These are phyloP conservation scores for Dicentrarchus labrax DNA, from an alignment of 2,113 vertebrate genomes.

Conservation along the genomic window DNA sequence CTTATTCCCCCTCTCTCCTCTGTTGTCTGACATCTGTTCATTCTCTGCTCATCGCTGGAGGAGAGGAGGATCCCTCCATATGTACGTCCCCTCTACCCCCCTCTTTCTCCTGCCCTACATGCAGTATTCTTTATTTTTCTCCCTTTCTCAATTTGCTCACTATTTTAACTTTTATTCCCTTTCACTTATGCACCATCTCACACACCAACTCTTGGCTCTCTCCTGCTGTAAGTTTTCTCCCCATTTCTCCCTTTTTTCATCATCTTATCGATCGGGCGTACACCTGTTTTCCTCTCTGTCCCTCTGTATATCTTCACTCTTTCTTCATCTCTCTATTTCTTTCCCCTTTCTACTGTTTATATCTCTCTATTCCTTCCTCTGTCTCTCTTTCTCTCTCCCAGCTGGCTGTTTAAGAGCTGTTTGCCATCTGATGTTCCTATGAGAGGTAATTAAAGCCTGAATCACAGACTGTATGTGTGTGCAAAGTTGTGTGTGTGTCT, in stretches of 20 bases:
- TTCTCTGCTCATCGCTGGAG: slow-evolving; percentile 54
- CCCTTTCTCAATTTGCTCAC: slow-evolving; percentile 21
- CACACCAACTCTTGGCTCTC: not conserved
- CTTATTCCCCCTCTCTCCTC: slow-evolving; percentile 29
- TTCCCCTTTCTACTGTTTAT: slow-evolving; percentile 1
- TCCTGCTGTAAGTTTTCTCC: slow-evolving; percentile 14
- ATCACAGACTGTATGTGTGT: slow-evolving; percentile 65
- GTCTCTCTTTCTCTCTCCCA: slow-evolving; percentile 63
- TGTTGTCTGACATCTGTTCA: slow-evolving; percentile 68
- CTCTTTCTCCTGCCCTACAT: slow-evolving; percentile 54
- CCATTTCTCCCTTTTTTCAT: not conserved
- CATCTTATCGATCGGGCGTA: not conserved
- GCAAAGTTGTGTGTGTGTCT: slow-evolving; percentile 3
- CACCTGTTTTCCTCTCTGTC: not conserved
- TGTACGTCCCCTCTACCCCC: slow-evolving; percentile 42
- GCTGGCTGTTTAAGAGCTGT: slow-evolving; percentile 83
- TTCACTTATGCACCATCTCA: not conserved
- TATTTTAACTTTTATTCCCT: slow-evolving; percentile 3
- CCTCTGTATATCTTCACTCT: not conserved
- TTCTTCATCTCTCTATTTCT: not conserved
- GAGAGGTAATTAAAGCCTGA: slow-evolving; percentile 84
- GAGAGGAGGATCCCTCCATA: slow-evolving; percentile 65
- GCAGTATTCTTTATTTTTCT: slow-evolving; percentile 8
- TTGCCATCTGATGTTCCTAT: slow-evolving; percentile 84
- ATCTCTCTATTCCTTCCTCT: slow-evolving; percentile 28